Evolutionary conservation across 2,888 invertebrate genomes (phyloP).

Genomic region (Latrodectus elegans): DNA sequence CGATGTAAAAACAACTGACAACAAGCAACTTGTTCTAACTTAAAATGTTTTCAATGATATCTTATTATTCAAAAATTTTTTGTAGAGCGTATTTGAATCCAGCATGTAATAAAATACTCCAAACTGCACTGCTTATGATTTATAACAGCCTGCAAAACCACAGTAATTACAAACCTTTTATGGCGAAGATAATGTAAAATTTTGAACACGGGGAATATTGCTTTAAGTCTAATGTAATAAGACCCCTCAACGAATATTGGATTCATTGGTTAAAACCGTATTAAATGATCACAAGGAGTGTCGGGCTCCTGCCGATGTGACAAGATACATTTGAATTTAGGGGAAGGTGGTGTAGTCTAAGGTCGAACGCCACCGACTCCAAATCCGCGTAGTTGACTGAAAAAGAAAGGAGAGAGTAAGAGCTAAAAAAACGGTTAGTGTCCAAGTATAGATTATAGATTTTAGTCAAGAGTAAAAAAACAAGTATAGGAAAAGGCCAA

Average conservation of each 20-base stretch:
- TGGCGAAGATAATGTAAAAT: background rate
- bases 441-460: constrained; percentile 33
- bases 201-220: background rate
- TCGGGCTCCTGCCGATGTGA: constrained; percentile 3
- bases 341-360: constrained; percentile 21
- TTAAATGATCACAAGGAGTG: background rate
- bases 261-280: background rate
- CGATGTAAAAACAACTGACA: too few relatives aligned
- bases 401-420: constrained; percentile 54
- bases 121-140: too few relatives aligned
- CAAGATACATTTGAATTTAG: constrained; percentile 50
- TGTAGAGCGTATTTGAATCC: too few relatives aligned
- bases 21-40: too few relatives aligned
- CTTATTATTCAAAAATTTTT: too few relatives aligned
- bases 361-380: constrained; percentile 25
- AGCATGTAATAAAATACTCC: too few relatives aligned
- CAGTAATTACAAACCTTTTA: constrained; percentile 34
- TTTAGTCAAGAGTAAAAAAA: constrained; percentile 2
- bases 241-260: background rate
- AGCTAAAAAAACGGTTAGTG: constrained; percentile 21
- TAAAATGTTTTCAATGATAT: too few relatives aligned
- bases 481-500: background rate
- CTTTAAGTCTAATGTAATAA: constrained; percentile 14
- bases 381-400: constrained; percentile 44
- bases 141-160: constrained; percentile 13